These are phyloP conservation scores for Axinella damicornis DNA, from an alignment of 37 sponge, comb jelly and placozoan species.

Conservation along the genomic window DNA sequence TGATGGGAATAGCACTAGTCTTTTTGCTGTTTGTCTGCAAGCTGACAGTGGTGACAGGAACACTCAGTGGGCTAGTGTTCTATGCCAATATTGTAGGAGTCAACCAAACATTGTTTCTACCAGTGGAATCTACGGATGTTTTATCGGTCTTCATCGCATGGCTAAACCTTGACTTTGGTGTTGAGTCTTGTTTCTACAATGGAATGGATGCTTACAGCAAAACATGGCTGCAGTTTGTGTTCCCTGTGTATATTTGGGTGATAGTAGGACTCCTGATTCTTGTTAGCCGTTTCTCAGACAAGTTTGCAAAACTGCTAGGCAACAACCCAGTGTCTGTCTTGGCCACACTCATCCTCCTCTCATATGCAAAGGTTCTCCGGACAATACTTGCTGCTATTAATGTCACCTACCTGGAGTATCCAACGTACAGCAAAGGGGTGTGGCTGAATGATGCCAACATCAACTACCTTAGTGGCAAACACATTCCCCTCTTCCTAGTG, in stretches of 20 bases:
- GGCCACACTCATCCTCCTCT: constrained; percentile 32
- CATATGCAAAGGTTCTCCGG: constrained; percentile 13
- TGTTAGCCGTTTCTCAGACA: background rate
- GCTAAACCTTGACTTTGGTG: constrained; percentile 31
- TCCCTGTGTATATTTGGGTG: constrained; percentile 12
- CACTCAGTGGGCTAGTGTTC: constrained; percentile 33
- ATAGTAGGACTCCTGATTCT: constrained; percentile 8
- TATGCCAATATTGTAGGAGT: constrained; percentile 42
- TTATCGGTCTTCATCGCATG: constrained; percentile 15
- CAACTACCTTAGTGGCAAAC: background rate
- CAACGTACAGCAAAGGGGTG: too few relatives aligned
- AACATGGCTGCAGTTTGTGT: constrained; percentile 38
- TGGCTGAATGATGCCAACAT: constrained; percentile 20
- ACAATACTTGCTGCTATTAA: background rate
- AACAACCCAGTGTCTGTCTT: constrained; percentile 23
- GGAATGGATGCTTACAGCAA: constrained; percentile 14
- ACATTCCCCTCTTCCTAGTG: background rate
- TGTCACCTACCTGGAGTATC: background rate
- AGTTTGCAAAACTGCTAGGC: background rate
- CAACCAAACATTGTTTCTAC: constrained; percentile 13
- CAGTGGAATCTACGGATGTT: background rate
- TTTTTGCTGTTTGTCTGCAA: background rate
- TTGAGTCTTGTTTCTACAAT: constrained; percentile 25
- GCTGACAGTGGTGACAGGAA: constrained; percentile 12
- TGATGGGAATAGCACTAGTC: constrained; percentile 38